Evolutionary conservation across 2,113 vertebrate species (phyloP), one percentile per base, ranked within the genome.

Genomic region (Motacilla tschutschensis): DNA sequence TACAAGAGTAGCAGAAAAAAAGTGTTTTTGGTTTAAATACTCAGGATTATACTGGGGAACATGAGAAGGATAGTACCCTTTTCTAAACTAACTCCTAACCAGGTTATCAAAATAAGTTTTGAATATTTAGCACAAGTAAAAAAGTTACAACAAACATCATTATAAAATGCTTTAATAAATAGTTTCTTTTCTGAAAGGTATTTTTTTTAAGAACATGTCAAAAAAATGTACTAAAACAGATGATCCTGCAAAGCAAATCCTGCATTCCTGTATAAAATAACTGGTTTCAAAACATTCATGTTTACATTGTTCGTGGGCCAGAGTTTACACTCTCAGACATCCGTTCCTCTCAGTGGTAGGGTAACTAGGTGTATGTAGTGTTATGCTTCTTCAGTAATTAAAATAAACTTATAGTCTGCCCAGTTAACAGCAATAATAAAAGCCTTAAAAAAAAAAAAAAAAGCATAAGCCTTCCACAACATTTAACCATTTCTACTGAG

Each of bases 91-190:
- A 90, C 76, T 86, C 88, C 89, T 90, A 94, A 94, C 47, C 89
- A 94, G 87, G 90, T 88, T 95, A 95, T 91, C 91, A 94, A 94
- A 95, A 95, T 95, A 94, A 95, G 84, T 93, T 90, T 83, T 91
- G 94, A 94, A 75, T 94, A 94, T 94, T 95, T 66, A 95, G 91
- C 91, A 91, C 89, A 92, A 95, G 91, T 88, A 94, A 94, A 95
- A 95, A 95, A 95, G 91, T 93, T 93, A 95, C 95, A 95, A 95
- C 88, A 92, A 95, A 85, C 94, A 81, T 98, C 96, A 95, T 97
- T 98, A 98, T 98, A 98, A 98, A 98, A 98, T 97, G 97, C 96
- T 98, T 98, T 98, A 98, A 98, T 98, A 98, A 98, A 98, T 98
- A 98, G 94, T 97, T 96, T 96, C 88, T 95, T 96, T 94, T 96